Evolutionary conservation across 2,888 invertebrate genomes (phyloP).

Genomic region (Caenorhabditis doughertyi): DNA sequence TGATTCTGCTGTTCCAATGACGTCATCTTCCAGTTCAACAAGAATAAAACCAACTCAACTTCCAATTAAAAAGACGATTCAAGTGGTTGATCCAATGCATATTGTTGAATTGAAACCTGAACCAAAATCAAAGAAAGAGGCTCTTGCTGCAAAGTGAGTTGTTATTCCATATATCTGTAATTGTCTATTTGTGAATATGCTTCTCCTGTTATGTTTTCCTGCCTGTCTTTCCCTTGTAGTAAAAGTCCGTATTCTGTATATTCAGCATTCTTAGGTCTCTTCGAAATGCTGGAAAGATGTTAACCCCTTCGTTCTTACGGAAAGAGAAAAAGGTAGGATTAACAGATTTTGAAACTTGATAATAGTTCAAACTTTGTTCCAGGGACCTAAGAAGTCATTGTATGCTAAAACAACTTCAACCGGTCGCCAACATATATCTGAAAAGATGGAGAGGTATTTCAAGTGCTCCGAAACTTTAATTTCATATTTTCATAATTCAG

Average conservation of each 20-base stretch:
- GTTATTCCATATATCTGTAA: not conserved
- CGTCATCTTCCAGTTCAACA: constrained; percentile 30
- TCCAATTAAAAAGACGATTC: constrained; percentile 48
- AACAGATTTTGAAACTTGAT: not conserved
- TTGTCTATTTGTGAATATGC: not conserved
- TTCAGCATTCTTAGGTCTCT: constrained; percentile 71
- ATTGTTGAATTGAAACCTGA: constrained; percentile 57
- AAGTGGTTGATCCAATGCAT: constrained; percentile 55
- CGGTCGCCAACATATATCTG: constrained; percentile 56
- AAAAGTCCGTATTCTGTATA: constrained; percentile 54
- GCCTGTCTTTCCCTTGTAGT: constrained; percentile 50
- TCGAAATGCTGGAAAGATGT: constrained; percentile 67
- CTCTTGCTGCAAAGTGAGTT: constrained; percentile 57
- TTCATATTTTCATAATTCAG: constrained; percentile 13
- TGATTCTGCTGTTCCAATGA: constrained; percentile 40
- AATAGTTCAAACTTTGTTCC: not conserved
- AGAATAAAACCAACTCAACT: constrained; percentile 58
- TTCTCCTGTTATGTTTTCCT: constrained; percentile 22
- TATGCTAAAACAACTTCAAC: constrained; percentile 58
- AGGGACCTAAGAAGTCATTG: constrained; percentile 53
- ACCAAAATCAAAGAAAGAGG: constrained; percentile 54
- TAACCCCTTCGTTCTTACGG: constrained; percentile 67
- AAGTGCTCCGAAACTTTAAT: not conserved
- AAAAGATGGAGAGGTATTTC: constrained; percentile 48
- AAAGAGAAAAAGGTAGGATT: constrained; percentile 55